phyloP scores from a whole-genome alignment of 2,888 invertebrate genomes.

The Heliconius erato region DNA sequence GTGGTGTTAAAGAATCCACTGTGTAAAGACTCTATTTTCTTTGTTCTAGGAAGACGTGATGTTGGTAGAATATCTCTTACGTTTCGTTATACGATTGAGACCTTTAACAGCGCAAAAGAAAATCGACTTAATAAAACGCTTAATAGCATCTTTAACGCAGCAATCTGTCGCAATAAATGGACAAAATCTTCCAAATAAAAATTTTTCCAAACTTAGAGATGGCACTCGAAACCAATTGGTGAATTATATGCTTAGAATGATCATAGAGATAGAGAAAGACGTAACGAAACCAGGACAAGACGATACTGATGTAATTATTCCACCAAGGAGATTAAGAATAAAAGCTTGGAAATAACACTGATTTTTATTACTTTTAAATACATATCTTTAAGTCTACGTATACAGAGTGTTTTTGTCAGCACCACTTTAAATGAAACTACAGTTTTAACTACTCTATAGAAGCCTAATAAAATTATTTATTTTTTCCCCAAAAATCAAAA shows the following conservation, averaged over 20 bases:
- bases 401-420: too few relatives aligned
- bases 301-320: conserved; percentile 75
- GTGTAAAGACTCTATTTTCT: background rate
- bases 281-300: conserved; percentile 73
- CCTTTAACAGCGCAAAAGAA: conserved; percentile 87
- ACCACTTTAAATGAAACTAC: too few relatives aligned
- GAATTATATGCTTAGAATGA: conserved; percentile 83
- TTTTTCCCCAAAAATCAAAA: too few relatives aligned
- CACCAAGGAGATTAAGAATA: conserved; percentile 69
- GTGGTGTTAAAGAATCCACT: too few relatives aligned
- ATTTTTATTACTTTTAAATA: conserved; percentile 38
- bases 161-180: conserved; percentile 82
- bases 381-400: too few relatives aligned
- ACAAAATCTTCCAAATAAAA: conserved; percentile 73
- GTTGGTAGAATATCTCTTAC: conserved; percentile 90
- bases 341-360: conserved; percentile 79
- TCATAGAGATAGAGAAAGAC: conserved; percentile 81
- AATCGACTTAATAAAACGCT: conserved; percentile 87
- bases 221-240: conserved; percentile 84
- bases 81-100: conserved; percentile 88
- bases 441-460: too few relatives aligned
- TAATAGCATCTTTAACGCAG: conserved; percentile 89
- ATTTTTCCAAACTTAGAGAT: conserved; percentile 84
- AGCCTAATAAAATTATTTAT: too few relatives aligned
- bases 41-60: conserved; percentile 87